Percentiles rank a stretch among this genome's conserved stretches.
These are phyloP conservation scores for Sycon ciliatum DNA, from an alignment of 37 sponge, comb jelly and placozoan genomes.

Conservation along the genomic window DNA sequence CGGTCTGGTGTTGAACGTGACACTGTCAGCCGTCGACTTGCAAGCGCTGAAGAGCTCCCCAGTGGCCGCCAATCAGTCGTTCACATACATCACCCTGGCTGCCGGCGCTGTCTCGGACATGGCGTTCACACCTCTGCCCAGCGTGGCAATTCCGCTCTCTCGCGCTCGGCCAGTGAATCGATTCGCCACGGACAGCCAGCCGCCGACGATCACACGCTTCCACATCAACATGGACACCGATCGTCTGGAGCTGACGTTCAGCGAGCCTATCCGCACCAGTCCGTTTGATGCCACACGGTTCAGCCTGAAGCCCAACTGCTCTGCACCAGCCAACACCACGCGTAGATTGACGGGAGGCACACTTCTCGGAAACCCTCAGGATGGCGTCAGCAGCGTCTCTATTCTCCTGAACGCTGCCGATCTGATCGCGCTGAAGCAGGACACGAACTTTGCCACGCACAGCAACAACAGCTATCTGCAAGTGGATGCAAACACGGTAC, in stretches of 20 bases:
- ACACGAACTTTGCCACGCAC: constrained; percentile 30
- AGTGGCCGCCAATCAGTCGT: constrained; percentile 16
- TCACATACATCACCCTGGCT: constrained; percentile 51
- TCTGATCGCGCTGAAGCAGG: constrained; percentile 46
- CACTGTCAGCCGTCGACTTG: background rate
- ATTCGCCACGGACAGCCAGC: constrained; percentile 41
- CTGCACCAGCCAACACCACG: background rate
- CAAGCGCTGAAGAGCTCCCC: background rate
- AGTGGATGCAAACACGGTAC: background rate
- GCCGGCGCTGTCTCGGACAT: constrained; percentile 44
- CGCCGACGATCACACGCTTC: constrained; percentile 47
- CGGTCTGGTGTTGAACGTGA: background rate
- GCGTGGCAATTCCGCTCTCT: background rate
- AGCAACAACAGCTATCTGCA: constrained; percentile 46
- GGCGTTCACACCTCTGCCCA: constrained; percentile 45
- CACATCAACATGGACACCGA: constrained; percentile 52
- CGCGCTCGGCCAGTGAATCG: constrained; percentile 37
- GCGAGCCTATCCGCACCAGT: constrained; percentile 48
- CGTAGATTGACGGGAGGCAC: constrained; percentile 43
- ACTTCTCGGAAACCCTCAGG: constrained; percentile 21
- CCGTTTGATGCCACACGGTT: constrained; percentile 48
- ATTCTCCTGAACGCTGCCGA: constrained; percentile 38
- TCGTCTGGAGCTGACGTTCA: constrained; percentile 54
- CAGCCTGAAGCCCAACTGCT: constrained; percentile 32
- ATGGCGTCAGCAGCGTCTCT: too few relatives aligned